These are phyloP conservation scores for Scyliorhinus canicula DNA, from an alignment of 2,797 vertebrate genomes.

Conservation along the genomic window DNA sequence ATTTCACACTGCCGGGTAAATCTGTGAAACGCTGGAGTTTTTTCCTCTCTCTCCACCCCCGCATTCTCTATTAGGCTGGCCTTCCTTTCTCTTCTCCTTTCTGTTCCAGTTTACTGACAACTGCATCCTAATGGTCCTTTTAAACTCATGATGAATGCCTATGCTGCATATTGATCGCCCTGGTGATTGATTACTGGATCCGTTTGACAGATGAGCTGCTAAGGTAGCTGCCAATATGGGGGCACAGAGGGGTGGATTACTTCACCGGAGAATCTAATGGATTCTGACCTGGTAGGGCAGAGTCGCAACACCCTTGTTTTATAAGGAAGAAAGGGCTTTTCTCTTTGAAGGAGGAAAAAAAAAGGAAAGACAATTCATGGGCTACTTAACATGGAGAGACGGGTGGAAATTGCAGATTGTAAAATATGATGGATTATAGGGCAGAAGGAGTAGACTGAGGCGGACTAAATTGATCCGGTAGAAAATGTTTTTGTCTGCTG, in stretches of 20 bases:
- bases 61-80: constrained; percentile 3
- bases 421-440: constrained; percentile 97
- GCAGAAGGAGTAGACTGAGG: constrained; percentile 81
- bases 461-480: constrained; percentile 89
- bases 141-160: constrained; percentile 69
- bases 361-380: constrained; percentile 62
- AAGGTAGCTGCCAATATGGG: constrained; percentile 73
- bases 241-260: constrained; percentile 62
- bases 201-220: constrained; percentile 78
- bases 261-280: constrained; percentile 65
- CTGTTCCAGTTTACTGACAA: constrained; percentile 52
- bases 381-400: constrained; percentile 69
- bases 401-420: constrained; percentile 66
- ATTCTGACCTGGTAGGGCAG: constrained; percentile 61
- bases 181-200: constrained; percentile 76
- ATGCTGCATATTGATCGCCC: constrained; percentile 80
- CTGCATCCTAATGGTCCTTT: constrained; percentile 53
- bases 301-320: constrained; percentile 53
- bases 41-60: neutral
- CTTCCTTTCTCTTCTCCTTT: constrained; percentile 44
- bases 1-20: constrained; percentile 53
- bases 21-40: constrained; percentile 52
- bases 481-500: constrained; percentile 99
- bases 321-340: constrained; percentile 51
- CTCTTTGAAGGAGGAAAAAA: constrained; percentile 48